phyloP scores from a whole-genome alignment of 2,888 invertebrate genomes.

The Psylliodes chrysocephalus region DNA sequence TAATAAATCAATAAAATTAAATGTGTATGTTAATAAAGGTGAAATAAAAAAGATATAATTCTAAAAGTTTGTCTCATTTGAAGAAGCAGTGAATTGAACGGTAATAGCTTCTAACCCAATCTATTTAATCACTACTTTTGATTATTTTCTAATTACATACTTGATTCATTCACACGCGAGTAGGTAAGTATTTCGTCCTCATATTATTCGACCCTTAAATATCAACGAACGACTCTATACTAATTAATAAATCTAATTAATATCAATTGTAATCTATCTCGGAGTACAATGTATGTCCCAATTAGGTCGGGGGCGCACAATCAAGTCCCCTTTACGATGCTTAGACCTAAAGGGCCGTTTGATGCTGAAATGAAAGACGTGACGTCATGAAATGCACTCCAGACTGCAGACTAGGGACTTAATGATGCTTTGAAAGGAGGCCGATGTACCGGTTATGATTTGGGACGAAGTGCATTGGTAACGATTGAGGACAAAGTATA shows the following conservation, averaged over 20 bases:
- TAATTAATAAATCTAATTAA: conserved; percentile 7
- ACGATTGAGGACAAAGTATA: not conserved
- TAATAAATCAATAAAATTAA: too few species aligned
- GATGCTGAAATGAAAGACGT: conserved; percentile 15
- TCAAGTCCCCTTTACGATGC: not conserved
- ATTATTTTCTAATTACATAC: not conserved
- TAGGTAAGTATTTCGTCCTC: too few species aligned
- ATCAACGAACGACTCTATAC: not conserved
- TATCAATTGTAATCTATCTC: conserved; percentile 7
- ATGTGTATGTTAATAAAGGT: too few species aligned
- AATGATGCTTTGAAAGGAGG: conserved; percentile 21
- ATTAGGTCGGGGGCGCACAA: conserved; percentile 14
- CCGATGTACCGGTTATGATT: conserved; percentile 20
- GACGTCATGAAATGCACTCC: conserved; percentile 21
- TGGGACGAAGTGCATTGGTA: conserved; percentile 2
- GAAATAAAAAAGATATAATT: too few species aligned
- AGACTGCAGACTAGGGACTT: conserved; percentile 15
- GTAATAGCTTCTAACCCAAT: too few species aligned
- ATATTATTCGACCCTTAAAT: not conserved
- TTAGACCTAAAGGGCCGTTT: conserved; percentile 15
- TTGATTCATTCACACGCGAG: not conserved
- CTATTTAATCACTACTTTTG: not conserved
- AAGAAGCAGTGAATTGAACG: too few species aligned
- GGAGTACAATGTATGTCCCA: conserved; percentile 1
- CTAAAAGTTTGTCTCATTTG: too few species aligned